phyloP scores from a whole-genome alignment of 2,113 vertebrate genomes.

The Corapipo altera region DNA sequence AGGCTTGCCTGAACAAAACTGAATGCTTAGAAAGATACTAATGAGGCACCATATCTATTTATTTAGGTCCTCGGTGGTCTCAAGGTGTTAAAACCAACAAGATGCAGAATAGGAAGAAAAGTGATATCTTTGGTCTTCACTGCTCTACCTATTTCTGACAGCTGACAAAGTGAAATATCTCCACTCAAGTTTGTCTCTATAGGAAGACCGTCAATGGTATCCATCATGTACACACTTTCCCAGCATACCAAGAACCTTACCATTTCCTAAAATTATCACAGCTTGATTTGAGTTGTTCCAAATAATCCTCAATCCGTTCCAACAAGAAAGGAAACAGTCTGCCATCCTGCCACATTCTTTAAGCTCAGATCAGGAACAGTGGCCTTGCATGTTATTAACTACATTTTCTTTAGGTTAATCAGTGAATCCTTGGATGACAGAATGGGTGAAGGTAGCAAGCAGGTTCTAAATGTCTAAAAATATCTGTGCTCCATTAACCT shows the following conservation, averaged over 20 bases:
- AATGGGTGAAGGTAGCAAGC: not conserved
- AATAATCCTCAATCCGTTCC: not conserved
- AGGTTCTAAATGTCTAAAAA: not conserved
- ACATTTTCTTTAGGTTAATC: not conserved
- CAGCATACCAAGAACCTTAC: not conserved
- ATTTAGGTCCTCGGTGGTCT: not conserved
- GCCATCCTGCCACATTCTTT: accelerated
- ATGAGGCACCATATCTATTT: not conserved
- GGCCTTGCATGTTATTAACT: not conserved
- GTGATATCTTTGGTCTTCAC: not conserved
- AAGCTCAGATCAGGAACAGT: not conserved
- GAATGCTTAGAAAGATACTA: not conserved
- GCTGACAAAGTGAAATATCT: not conserved
- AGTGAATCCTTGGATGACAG: not conserved
- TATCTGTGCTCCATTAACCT: not conserved
- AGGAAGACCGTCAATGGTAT: not conserved
- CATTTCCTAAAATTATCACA: not conserved
- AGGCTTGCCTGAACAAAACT: not conserved
- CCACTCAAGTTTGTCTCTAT: not conserved
- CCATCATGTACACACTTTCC: not conserved
- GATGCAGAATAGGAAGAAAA: not conserved
- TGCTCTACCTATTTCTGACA: not conserved
- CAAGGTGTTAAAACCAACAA: not conserved
- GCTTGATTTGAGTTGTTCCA: not conserved
- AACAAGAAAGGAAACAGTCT: not conserved